Evolutionary conservation across 2,888 invertebrate species (phyloP).

Genomic region (Onchidella celtica): DNA sequence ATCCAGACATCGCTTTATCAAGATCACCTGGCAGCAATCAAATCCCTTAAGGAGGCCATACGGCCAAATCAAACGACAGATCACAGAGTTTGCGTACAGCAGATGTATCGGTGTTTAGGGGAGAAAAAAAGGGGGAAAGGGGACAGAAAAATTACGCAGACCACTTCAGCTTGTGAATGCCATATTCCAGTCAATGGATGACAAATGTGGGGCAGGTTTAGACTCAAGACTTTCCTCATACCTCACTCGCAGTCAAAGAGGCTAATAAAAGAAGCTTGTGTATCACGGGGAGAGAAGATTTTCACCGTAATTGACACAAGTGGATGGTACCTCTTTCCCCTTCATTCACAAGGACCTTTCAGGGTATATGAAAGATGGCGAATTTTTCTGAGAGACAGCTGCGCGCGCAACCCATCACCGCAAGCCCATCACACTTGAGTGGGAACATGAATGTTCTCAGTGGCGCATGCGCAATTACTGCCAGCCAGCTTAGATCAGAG

Average conservation of each 20-base stretch:
- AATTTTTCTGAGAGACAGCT: slow-evolving; percentile 33
- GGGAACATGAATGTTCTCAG: slow-evolving; percentile 24
- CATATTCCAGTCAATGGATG: slow-evolving; percentile 6
- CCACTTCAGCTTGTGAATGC: not conserved
- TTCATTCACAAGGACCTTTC: slow-evolving; percentile 21
- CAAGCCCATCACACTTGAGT: slow-evolving; percentile 41
- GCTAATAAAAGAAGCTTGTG: slow-evolving; percentile 20
- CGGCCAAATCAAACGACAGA: no score
- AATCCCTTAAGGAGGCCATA: no score
- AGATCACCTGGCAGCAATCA: no score
- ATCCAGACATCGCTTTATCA: no score
- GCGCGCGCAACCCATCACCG: slow-evolving; percentile 46
- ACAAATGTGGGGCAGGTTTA: slow-evolving; percentile 25
- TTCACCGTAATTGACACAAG: slow-evolving; percentile 43
- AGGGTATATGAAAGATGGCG: slow-evolving; percentile 43
- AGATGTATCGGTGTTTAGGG: no score
- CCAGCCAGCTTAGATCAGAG: slow-evolving; percentile 43
- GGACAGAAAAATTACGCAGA: no score
- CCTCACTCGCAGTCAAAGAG: slow-evolving; percentile 10
- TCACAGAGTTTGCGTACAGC: no score
- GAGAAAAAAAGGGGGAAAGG: no score
- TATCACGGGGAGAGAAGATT: slow-evolving; percentile 11
- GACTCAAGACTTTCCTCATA: not conserved
- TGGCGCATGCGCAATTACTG: slow-evolving; percentile 49
- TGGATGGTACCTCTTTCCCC: slow-evolving; percentile 41